These are phyloP conservation scores for Hemitrygon akajei DNA, from an alignment of 2,797 vertebrate genomes.

Conservation along the genomic window DNA sequence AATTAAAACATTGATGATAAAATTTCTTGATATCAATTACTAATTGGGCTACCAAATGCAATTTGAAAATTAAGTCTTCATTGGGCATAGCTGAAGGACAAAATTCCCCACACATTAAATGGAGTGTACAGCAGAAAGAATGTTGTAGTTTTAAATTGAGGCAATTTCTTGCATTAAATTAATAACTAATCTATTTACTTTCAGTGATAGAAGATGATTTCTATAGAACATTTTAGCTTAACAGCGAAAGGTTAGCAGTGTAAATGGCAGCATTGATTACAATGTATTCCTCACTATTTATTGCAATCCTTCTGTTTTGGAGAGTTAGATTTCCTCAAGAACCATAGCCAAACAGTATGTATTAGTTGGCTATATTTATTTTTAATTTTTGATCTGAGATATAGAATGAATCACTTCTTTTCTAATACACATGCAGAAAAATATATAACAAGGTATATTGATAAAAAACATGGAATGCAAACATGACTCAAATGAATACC, in stretches of 20 bases:
- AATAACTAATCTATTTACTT: neutral
- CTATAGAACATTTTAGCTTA: neutral
- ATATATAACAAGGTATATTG: too few relatives aligned
- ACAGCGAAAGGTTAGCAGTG: neutral
- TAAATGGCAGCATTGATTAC: neutral
- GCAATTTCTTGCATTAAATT: neutral
- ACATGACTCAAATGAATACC: neutral
- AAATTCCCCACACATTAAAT: neutral
- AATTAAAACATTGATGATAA: neutral
- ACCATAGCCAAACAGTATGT: neutral
- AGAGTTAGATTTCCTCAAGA: neutral
- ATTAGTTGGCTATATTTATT: neutral
- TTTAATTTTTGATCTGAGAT: neutral
- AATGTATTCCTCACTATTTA: neutral
- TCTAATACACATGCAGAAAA: too few relatives aligned
- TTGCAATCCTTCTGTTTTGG: neutral
- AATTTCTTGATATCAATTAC: neutral
- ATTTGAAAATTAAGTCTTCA: neutral
- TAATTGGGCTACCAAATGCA: neutral
- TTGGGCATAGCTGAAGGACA: neutral
- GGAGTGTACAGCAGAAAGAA: neutral
- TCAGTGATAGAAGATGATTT: neutral
- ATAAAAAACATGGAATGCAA: too few relatives aligned
- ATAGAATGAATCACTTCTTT: too few relatives aligned
- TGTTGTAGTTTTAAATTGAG: neutral